Evolutionary conservation across 2,113 vertebrate genomes (phyloP).

Genomic region (Bufo gargarizans): DNA sequence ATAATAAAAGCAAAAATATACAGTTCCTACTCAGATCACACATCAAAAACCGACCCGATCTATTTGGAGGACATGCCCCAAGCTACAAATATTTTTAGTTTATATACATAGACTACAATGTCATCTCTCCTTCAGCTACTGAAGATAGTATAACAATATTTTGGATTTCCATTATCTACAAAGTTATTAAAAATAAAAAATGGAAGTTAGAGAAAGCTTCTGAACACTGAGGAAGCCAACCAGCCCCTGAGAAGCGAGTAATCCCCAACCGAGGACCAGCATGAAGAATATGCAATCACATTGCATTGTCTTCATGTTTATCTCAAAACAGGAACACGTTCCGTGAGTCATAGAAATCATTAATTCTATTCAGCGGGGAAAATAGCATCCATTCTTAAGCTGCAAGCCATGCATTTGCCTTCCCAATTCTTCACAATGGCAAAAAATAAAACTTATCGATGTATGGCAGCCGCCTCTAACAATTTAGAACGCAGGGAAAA

Average conservation of each 20-base stretch:
- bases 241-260: neutral
- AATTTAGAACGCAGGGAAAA: constrained; percentile 4
- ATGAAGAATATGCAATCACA: constrained; percentile 50
- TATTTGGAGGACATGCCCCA: no score
- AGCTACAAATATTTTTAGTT: neutral
- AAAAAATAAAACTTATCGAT: constrained; percentile 22
- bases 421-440: constrained; percentile 36
- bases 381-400: constrained; percentile 52
- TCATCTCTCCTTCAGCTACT: neutral
- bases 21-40: no score
- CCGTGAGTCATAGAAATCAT: constrained; percentile 57
- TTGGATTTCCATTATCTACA: neutral
- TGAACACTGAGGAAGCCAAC: neutral
- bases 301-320: constrained; percentile 54
- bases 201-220: neutral
- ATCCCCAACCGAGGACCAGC: constrained; percentile 15
- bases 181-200: constrained; percentile 7
- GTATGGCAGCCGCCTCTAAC: constrained; percentile 3
- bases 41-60: no score
- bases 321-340: constrained; percentile 56
- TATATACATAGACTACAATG: neutral
- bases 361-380: constrained; percentile 55
- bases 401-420: constrained; percentile 47
- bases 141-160: neutral
- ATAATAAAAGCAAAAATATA: no score